Evolutionary conservation across 2,888 invertebrate genomes (phyloP).

Genomic region (Portevinia maculata): DNA sequence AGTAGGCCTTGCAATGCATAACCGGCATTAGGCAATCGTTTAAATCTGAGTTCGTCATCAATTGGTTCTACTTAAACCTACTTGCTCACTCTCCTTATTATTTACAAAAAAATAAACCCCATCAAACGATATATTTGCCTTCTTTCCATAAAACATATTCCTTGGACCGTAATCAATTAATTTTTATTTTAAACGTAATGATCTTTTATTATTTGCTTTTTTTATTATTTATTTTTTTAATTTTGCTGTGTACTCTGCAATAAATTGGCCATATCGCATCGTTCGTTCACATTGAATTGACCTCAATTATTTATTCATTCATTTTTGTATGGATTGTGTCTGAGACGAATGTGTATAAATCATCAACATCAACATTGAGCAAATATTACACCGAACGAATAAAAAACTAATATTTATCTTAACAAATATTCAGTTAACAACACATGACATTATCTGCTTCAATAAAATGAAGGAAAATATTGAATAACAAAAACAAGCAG

Average conservation of each 20-base stretch:
- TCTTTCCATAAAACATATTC: not conserved
- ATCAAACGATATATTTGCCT: not conserved
- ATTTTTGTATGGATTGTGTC: not conserved
- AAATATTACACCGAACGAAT: too few relatives aligned
- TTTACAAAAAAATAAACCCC: too few relatives aligned
- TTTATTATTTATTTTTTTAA: not conserved
- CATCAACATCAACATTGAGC: not conserved
- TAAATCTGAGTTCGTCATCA: too few relatives aligned
- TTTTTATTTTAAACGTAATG: not conserved
- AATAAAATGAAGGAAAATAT: not conserved
- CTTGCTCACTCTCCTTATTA: too few relatives aligned
- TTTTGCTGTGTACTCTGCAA: not conserved
- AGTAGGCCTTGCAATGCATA: too few relatives aligned
- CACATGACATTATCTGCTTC: not conserved
- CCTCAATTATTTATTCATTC: not conserved
- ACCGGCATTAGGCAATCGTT: too few relatives aligned
- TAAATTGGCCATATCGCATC: slow-evolving; percentile 1
- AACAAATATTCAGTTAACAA: too few relatives aligned
- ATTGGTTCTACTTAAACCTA: too few relatives aligned
- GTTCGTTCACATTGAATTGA: slow-evolving; percentile 38
- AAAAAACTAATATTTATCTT: not conserved
- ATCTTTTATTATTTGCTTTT: not conserved
- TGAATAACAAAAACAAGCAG: not conserved
- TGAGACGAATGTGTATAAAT: not conserved
- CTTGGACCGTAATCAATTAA: not conserved